These are phyloP conservation scores for Urocynchramus pylzowi DNA, from an alignment of 2,113 vertebrate species.

Conservation along the genomic window DNA sequence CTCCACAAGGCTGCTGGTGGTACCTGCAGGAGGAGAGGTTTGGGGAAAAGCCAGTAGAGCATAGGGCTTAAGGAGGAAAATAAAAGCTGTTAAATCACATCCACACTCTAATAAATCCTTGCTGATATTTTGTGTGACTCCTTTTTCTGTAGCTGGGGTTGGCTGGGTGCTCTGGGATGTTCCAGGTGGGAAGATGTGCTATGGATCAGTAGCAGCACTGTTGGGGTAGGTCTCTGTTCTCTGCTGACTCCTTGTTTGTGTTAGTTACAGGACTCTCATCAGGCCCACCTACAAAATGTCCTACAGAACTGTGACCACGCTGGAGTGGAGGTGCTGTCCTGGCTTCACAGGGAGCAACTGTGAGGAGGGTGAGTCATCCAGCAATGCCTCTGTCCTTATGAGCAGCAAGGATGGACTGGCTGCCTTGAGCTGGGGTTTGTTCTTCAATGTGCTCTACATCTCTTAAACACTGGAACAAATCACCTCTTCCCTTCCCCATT, in stretches of 20 bases:
- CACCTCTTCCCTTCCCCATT: background rate
- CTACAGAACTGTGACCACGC: conserved; percentile 85
- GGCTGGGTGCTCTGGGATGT: background rate
- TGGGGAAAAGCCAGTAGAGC: background rate
- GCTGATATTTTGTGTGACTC: background rate
- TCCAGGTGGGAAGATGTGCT: background rate
- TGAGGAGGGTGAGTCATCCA: conserved; percentile 80
- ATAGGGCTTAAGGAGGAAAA: background rate
- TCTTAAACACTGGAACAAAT: background rate
- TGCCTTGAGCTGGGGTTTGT: background rate
- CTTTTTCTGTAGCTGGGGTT: background rate
- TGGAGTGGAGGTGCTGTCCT: conserved; percentile 94
- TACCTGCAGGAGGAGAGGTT: background rate
- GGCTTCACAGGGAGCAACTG: conserved; percentile 88
- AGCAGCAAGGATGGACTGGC: background rate
- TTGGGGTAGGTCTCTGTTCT: background rate
- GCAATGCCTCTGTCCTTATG: background rate
- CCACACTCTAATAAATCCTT: accelerated
- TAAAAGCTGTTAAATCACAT: background rate
- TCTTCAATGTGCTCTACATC: background rate
- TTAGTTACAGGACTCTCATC: conserved; percentile 93
- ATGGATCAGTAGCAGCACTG: accelerated
- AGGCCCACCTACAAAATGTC: conserved; percentile 87
- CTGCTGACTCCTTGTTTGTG: conserved; percentile 61
- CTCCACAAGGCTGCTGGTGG: background rate